Evolutionary conservation across 2,797 vertebrate species (phyloP).

Genomic region (Buphagus erythrorhynchus): DNA sequence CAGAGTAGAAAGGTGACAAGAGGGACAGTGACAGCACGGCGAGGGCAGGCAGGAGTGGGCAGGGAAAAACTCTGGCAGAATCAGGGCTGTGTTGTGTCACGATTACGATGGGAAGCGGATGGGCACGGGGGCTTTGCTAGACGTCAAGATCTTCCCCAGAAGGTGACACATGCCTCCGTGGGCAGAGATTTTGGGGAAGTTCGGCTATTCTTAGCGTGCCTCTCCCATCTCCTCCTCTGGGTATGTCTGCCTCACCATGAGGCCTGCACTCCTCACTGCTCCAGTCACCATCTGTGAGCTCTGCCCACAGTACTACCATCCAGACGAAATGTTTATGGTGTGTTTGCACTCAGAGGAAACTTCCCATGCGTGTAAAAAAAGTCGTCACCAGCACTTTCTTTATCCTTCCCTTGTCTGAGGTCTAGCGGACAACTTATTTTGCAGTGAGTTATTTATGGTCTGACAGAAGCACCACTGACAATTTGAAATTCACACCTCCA

Average conservation of each 20-base stretch:
- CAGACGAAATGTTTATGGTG: constrained; percentile 1
- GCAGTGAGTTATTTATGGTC: background rate
- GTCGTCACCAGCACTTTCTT: background rate
- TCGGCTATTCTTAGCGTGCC: background rate
- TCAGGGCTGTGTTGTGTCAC: background rate
- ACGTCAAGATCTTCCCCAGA: background rate
- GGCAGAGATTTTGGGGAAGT: constrained; percentile 47
- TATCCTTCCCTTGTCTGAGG: background rate
- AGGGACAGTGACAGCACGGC: accelerated
- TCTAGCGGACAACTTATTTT: background rate
- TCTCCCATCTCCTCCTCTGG: constrained; percentile 7
- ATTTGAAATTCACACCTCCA: constrained; percentile 15
- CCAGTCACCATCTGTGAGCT: constrained; percentile 25
- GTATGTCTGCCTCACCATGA: background rate
- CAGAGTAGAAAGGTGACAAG: background rate
- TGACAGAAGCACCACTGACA: background rate
- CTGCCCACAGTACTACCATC: background rate
- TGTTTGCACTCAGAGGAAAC: background rate
- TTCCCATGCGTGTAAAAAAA: background rate
- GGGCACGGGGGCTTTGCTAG: background rate
- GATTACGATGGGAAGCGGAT: background rate
- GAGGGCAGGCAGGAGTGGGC: background rate
- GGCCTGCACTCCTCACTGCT: background rate
- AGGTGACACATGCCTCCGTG: constrained; percentile 23
- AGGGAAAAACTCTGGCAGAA: background rate